A percentile compares a stretch with the other conserved stretches of the same genome.
phyloP scores from a whole-genome alignment of 1,140 invertebrate genomes.

The Leptonema lineaticorne region DNA sequence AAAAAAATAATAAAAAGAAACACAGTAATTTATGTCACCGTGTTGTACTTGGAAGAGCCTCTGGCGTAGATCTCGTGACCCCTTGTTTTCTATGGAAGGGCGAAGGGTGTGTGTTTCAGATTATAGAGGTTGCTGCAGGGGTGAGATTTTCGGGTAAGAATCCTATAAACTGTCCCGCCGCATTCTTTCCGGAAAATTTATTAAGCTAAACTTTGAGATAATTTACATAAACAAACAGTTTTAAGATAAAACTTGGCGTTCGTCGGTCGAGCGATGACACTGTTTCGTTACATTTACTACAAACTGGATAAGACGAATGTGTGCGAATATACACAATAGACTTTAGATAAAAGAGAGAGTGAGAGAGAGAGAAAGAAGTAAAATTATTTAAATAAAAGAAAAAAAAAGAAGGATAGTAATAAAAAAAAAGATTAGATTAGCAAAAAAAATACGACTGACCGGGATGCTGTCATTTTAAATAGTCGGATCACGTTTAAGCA shows the following conservation, averaged over 20 bases:
- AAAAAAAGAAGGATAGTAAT: background rate
- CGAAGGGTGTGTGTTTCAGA: background rate
- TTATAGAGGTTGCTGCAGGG: background rate
- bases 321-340: conserved; percentile 10
- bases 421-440: background rate
- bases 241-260: conserved; percentile 22
- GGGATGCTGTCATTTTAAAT: too few relatives aligned
- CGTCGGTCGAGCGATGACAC: conserved; percentile 11
- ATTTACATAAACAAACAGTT: conserved; percentile 36
- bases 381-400: background rate
- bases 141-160: background rate
- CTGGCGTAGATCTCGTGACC: background rate
- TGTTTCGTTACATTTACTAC: conserved; percentile 17
- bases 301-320: conserved; percentile 9
- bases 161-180: conserved; percentile 32
- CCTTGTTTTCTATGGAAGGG: background rate
- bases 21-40: conserved; percentile 30
- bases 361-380: background rate
- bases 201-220: conserved; percentile 34
- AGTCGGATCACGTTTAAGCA: too few relatives aligned
- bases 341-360: background rate
- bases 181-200: conserved; percentile 34
- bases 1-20: conserved; percentile 17
- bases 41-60: too few relatives aligned
- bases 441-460: background rate